These are phyloP conservation scores for Smithornis capensis DNA, from an alignment of 2,113 vertebrate species.

Conservation along the genomic window DNA sequence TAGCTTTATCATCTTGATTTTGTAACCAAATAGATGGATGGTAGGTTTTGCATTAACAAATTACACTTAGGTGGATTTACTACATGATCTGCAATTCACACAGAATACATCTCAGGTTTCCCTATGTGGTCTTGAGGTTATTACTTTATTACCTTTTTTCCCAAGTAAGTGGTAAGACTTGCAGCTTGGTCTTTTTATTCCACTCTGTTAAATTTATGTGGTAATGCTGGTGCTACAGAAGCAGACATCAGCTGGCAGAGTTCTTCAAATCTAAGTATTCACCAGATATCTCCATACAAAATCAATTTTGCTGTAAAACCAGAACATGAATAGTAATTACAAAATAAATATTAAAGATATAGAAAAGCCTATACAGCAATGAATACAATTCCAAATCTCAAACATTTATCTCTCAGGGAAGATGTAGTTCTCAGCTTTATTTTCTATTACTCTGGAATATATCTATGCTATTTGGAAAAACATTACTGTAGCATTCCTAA, in stretches of 20 bases:
- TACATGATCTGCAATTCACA: neutral
- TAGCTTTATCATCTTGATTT: neutral
- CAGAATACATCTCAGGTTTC: neutral
- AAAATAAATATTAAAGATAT: neutral
- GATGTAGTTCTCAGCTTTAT: neutral
- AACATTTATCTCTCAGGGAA: neutral
- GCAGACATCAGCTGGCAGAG: neutral
- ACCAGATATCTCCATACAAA: neutral
- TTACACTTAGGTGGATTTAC: neutral
- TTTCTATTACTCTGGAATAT: neutral
- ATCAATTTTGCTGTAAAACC: neutral
- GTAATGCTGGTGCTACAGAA: neutral
- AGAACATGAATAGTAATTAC: neutral
- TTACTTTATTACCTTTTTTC: neutral
- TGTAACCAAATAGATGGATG: neutral
- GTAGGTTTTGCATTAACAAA: constrained; percentile 10
- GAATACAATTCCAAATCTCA: neutral
- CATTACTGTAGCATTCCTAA: neutral
- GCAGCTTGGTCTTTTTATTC: neutral
- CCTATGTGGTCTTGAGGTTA: neutral
- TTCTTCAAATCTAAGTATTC: neutral
- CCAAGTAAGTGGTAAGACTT: neutral
- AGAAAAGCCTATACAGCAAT: neutral
- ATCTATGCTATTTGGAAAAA: neutral
- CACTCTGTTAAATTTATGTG: neutral